Evolutionary conservation across 2,888 invertebrate species (phyloP).

Genomic region (Drosophila mayaguana): DNA sequence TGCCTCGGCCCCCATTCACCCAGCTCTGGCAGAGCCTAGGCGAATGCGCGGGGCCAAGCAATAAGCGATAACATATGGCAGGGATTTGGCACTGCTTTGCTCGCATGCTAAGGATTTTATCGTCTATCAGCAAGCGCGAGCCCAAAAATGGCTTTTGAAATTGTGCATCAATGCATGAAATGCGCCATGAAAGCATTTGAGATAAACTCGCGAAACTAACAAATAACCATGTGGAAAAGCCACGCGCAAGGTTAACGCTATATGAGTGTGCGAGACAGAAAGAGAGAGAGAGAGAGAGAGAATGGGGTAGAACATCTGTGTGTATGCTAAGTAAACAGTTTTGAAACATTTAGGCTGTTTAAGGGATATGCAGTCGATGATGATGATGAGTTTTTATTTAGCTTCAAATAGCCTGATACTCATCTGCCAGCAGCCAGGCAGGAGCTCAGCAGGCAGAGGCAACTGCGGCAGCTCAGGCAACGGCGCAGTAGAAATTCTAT

Average conservation of each 20-base stretch:
- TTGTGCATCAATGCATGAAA: slow-evolving; percentile 75
- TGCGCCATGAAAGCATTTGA: slow-evolving; percentile 69
- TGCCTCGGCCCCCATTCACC: no score
- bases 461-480: background rate
- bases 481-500: background rate
- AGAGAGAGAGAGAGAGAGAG: background rate
- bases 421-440: background rate
- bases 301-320: background rate
- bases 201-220: slow-evolving; percentile 67
- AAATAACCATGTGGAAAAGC: slow-evolving; percentile 53
- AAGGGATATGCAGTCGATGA: slow-evolving; percentile 32
- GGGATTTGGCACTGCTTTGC: slow-evolving; percentile 35
- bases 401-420: slow-evolving; percentile 14
- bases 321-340: slow-evolving; percentile 14
- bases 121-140: slow-evolving; percentile 44
- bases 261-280: background rate
- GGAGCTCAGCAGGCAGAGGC: background rate
- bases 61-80: slow-evolving; percentile 57
- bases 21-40: slow-evolving; percentile 3
- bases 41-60: slow-evolving; percentile 17
- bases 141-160: slow-evolving; percentile 66
- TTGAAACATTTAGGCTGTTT: slow-evolving; percentile 29
- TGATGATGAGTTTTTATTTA: slow-evolving; percentile 36
- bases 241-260: slow-evolving; percentile 29
- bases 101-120: slow-evolving; percentile 44